A percentile compares a stretch with the other conserved stretches of the same genome.
Conservation (phyloP, 2,888 invertebrate genomes). For the Xestia c-nigrum region DNA sequence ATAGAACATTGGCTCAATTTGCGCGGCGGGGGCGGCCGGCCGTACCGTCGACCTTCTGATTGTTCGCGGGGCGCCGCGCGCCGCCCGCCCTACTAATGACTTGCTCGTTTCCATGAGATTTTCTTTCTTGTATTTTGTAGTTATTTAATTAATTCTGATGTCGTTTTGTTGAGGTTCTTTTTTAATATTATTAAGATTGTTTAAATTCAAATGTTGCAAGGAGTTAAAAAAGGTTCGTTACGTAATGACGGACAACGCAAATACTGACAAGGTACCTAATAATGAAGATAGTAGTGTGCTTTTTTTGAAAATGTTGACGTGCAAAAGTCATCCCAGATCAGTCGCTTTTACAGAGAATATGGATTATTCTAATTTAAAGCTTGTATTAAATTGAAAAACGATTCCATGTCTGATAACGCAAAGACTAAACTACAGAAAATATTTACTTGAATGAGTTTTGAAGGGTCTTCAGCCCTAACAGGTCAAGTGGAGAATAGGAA, state of each 20-base stretch:
- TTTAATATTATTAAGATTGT: background rate
- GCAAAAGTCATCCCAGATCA: background rate
- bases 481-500: background rate
- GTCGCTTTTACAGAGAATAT: background rate
- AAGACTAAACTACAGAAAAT: background rate
- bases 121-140: slow-evolving; percentile 27
- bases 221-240: background rate
- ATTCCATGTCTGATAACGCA: too few species aligned
- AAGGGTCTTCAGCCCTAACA: background rate
- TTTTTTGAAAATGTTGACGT: background rate
- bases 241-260: background rate
- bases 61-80: slow-evolving; percentile 69
- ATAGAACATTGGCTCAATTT: slow-evolving; percentile 84
- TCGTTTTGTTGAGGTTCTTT: background rate
- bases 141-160: slow-evolving; percentile 32
- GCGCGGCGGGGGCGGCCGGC: slow-evolving; percentile 62
- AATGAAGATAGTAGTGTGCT: background rate
- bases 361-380: background rate
- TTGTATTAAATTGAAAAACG: background rate
- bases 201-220: background rate
- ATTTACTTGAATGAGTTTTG: background rate
- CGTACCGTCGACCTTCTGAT: slow-evolving; percentile 57
- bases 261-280: background rate
- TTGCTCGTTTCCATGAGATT: slow-evolving; percentile 36
- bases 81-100: slow-evolving; percentile 70